These are phyloP conservation scores for Aix galericulata DNA, from an alignment of 2,113 vertebrate species.

Conservation along the genomic window DNA sequence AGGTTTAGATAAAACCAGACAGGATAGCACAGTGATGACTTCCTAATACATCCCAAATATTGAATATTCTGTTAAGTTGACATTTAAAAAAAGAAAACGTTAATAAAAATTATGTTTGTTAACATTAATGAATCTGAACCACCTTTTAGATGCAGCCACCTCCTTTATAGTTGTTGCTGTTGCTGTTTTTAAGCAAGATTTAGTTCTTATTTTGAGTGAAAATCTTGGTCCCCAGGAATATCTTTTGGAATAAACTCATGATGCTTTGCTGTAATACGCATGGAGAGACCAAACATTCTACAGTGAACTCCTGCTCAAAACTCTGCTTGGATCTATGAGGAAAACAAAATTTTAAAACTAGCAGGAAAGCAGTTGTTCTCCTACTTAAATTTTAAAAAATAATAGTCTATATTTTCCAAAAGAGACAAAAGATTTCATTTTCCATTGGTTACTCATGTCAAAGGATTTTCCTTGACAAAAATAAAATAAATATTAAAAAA, in stretches of 20 bases:
- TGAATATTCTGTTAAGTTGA: not conserved
- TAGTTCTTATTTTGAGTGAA: not conserved
- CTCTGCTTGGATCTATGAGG: not conserved
- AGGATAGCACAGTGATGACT: not conserved
- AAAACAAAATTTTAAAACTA: not conserved
- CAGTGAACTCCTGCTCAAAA: not conserved
- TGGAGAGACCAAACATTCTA: not conserved
- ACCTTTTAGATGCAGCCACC: not conserved
- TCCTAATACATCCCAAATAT: not conserved
- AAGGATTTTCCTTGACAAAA: not conserved
- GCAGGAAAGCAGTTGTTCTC: not conserved
- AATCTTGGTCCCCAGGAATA: not conserved
- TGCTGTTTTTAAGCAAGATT: not conserved
- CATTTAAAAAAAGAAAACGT: not conserved
- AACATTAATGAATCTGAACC: not conserved
- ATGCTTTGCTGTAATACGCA: not conserved
- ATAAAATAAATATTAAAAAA: not conserved
- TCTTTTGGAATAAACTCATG: conserved; percentile 10
- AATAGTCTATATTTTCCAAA: not conserved
- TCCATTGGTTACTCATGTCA: not conserved
- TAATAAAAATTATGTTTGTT: not conserved
- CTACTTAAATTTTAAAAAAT: not conserved
- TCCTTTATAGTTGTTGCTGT: too few species aligned
- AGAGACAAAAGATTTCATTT: not conserved
- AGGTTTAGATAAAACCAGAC: not conserved